Evolutionary conservation across 2,113 vertebrate genomes (phyloP), one percentile per base, ranked within the genome.

Genomic region (Leucopsar rothschildi): DNA sequence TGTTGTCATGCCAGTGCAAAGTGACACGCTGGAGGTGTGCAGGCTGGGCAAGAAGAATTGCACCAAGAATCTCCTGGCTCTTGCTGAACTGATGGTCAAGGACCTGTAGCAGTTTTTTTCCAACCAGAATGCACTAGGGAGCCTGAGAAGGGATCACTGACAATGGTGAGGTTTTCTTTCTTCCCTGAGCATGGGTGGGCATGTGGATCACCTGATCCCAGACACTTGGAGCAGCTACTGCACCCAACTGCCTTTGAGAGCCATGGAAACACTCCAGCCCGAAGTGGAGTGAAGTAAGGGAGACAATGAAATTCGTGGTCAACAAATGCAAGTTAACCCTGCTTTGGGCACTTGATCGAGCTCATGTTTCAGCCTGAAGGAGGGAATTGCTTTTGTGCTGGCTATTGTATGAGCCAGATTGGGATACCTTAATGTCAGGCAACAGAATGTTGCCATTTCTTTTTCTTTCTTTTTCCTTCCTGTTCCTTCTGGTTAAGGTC

Each of bases 401-500:
- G 31, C 31, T 66, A 5, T 53, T 71, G 8, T 27, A 19, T 0
- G 0, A 45, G 57, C 13, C 23, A 23, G 22, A 49, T 40, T 60
- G 0, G 0, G 19, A 3, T 37, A 31, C 16, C 31, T 88, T 61
- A 52, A 5, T 33, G 21, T 61, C 39, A 70, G 19, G 12, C 53
- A 52, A 65, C 12, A 65, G 57, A 68, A 87, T 17, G 3, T 64
- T 84, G 20, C 14, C 14, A 35, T 59, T 4, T 35, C 17, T 42
- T 64, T 19, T 16, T 16, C 16, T 55, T 45, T 5, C 3, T 16
- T 16, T 57, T 31, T 25, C 16, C 2, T 77, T 22, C 27, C 0
- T 0, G 4, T 17, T 49, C 35, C 27, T 52, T 42, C n/a, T 45
- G 69, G 6, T 61, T 72, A 39, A 72, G 23, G 22, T 45, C 12